Evolutionary conservation across 2,888 invertebrate genomes (phyloP).

Genomic region (Papilio protenor): DNA sequence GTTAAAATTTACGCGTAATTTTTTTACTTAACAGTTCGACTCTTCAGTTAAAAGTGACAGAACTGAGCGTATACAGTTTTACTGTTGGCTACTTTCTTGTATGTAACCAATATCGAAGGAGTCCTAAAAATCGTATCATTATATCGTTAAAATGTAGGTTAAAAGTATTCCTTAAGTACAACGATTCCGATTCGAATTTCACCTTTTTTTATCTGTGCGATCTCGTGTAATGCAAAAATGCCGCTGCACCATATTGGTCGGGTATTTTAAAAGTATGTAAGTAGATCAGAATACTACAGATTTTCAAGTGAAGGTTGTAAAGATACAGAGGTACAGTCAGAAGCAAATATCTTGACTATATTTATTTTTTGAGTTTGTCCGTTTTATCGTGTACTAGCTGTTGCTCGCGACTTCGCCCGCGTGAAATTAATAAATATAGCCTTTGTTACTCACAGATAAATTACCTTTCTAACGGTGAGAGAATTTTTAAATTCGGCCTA

Average conservation of each 20-base stretch:
- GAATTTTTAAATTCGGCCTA: too few relatives aligned
- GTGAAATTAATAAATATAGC: too few relatives aligned
- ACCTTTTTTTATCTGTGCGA: constrained; percentile 36
- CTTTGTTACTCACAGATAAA: too few relatives aligned
- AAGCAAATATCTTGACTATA: not conserved
- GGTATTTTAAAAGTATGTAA: constrained; percentile 38
- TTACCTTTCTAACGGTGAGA: too few relatives aligned
- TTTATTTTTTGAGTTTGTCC: not conserved
- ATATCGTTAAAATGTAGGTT: constrained; percentile 34
- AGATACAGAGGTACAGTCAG: constrained; percentile 16
- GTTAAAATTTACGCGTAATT: too few relatives aligned
- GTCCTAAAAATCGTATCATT: constrained; percentile 34
- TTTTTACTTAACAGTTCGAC: too few relatives aligned
- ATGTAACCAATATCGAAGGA: constrained; percentile 9
- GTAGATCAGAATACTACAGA: constrained; percentile 39
- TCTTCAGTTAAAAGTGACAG: too few relatives aligned
- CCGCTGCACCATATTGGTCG: constrained; percentile 28
- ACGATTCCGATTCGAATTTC: constrained; percentile 30
- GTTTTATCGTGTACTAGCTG: not conserved
- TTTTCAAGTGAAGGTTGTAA: constrained; percentile 27
- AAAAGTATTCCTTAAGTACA: constrained; percentile 32
- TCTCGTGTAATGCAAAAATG: constrained; percentile 39
- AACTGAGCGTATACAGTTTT: too few relatives aligned
- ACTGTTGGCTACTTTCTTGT: not conserved
- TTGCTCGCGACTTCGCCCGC: too few relatives aligned